Conservation (phyloP, 2,888 invertebrate species). For the Kryphioiulus occultus region DNA sequence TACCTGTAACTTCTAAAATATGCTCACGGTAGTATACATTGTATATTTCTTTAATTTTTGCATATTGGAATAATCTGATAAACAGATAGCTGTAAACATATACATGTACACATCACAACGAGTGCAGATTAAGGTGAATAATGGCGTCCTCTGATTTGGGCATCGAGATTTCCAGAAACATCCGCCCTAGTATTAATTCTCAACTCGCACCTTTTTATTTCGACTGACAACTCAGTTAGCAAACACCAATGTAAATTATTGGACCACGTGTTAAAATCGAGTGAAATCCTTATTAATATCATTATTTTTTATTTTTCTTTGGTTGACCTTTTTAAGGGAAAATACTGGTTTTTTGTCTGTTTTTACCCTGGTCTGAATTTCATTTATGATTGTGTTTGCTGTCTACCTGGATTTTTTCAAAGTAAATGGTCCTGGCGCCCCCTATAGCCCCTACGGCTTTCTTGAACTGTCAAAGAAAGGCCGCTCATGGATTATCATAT, state of each 20-base stretch:
- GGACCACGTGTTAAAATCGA: background rate
- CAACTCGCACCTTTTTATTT: background rate
- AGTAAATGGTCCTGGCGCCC: slow-evolving; percentile 3
- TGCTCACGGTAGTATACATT: too few species aligned
- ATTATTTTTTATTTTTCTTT: background rate
- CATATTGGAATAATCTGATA: too few species aligned
- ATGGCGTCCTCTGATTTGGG: background rate
- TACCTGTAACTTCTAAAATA: too few species aligned
- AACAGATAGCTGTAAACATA: too few species aligned
- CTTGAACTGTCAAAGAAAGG: background rate
- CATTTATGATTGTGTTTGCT: background rate
- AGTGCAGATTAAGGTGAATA: background rate
- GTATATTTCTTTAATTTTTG: too few species aligned
- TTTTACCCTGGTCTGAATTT: background rate
- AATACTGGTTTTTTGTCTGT: background rate
- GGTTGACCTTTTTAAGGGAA: background rate
- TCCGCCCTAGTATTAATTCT: too few species aligned
- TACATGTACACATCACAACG: too few species aligned
- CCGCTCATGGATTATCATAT: slow-evolving; percentile 35
- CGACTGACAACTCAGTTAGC: background rate
- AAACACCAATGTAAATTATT: background rate
- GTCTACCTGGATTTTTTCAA: background rate
- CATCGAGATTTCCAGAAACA: too few species aligned
- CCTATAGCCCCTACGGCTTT: background rate
- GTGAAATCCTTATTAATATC: background rate